phyloP scores from a whole-genome alignment of 2,113 vertebrate species.

The Hippocampus barbouri region DNA sequence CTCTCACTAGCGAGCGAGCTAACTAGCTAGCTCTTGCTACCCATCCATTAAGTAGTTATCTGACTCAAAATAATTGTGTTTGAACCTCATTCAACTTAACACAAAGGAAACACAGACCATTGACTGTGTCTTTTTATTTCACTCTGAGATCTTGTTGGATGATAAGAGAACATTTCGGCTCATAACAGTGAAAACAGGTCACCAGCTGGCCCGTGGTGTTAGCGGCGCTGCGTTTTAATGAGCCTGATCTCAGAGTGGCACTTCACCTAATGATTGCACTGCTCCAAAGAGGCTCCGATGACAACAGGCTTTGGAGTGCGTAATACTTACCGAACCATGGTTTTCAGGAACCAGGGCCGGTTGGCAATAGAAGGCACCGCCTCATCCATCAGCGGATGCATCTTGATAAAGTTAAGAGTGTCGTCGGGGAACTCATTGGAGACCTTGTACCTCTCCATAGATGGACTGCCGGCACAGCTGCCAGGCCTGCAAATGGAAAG shows the following conservation, averaged over 20 bases:
- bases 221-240: conserved; percentile 50
- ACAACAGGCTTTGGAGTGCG: conserved; percentile 18
- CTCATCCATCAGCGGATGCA: conserved; percentile 96
- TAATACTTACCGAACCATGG: conserved; percentile 91
- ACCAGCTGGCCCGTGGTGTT: conserved; percentile 36
- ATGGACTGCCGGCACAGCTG: conserved; percentile 84
- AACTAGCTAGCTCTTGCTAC: not conserved
- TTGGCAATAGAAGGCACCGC: conserved; percentile 90
- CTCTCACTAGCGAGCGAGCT: too few species aligned
- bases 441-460: conserved; percentile 83
- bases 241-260: conserved; percentile 45
- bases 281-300: conserved; percentile 32
- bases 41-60: conserved; percentile 16
- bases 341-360: conserved; percentile 95
- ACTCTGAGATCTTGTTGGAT: conserved; percentile 8
- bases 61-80: conserved; percentile 7
- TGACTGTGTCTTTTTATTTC: conserved; percentile 12
- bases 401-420: conserved; percentile 98
- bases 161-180: conserved; percentile 22
- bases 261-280: conserved; percentile 49
- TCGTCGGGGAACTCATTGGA: conserved; percentile 98
- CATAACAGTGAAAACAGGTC: conserved; percentile 44
- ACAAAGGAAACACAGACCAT: conserved; percentile 3
- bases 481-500: conserved; percentile 78
- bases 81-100: conserved; percentile 7